phyloP scores from a whole-genome alignment of 2,888 invertebrate genomes.

The Heliconius aoede region DNA sequence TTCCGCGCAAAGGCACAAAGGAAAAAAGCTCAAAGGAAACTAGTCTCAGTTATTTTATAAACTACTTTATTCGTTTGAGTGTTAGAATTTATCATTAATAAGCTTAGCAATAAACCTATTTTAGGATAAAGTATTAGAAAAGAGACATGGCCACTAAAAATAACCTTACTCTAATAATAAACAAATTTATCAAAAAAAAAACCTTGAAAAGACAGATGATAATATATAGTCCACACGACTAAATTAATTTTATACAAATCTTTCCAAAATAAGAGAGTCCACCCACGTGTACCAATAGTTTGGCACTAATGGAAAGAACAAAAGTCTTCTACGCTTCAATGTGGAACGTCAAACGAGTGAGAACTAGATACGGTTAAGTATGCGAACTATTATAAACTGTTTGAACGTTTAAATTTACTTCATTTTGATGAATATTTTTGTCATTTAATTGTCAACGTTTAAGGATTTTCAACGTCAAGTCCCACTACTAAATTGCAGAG shows the following conservation, averaged over 20 bases:
- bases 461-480: neutral
- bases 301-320: conserved; percentile 62
- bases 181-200: neutral
- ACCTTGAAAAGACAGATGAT: neutral
- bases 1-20: too few species aligned
- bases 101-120: neutral
- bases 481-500: neutral
- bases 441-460: neutral
- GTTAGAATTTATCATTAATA: too few species aligned
- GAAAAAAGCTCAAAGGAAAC: too few species aligned
- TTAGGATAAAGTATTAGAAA: neutral
- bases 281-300: conserved; percentile 40
- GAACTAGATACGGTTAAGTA: conserved; percentile 68
- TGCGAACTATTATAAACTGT: conserved; percentile 46
- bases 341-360: conserved; percentile 62
- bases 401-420: conserved; percentile 39
- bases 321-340: conserved; percentile 57
- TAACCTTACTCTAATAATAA: neutral
- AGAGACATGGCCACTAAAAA: neutral
- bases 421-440: conserved; percentile 18
- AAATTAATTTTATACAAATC: conserved; percentile 48
- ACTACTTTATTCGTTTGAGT: too few species aligned
- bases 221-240: conserved; percentile 5
- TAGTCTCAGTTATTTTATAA: too few species aligned
- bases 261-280: conserved; percentile 38